Conservation (phyloP, 2,888 invertebrate genomes). For the Sesia apiformis region DNA sequence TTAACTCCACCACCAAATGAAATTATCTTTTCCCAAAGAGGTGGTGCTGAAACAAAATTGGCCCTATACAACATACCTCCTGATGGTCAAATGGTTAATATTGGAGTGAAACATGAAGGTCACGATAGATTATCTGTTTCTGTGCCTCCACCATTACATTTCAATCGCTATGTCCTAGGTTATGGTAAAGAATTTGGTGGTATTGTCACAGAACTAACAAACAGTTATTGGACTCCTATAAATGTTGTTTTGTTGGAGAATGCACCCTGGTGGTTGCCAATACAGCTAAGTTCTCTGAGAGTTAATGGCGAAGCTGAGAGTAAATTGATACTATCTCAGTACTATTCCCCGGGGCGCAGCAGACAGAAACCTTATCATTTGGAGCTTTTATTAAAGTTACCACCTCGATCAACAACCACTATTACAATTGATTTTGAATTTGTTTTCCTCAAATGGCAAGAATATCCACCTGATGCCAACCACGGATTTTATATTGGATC, state of each 20-base stretch:
- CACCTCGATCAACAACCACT: slow-evolving; percentile 85
- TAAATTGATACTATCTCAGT: slow-evolving; percentile 72
- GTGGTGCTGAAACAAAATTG: slow-evolving; percentile 78
- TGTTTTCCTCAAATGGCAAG: slow-evolving; percentile 98
- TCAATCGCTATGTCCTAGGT: slow-evolving; percentile 88
- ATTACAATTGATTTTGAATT: slow-evolving; percentile 94
- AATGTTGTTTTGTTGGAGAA: slow-evolving; percentile 90
- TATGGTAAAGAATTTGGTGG: slow-evolving; percentile 95
- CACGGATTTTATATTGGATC: slow-evolving; percentile 98
- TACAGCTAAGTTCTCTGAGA: slow-evolving; percentile 91
- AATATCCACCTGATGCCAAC: slow-evolving; percentile 99
- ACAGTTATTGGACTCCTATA: slow-evolving; percentile 83
- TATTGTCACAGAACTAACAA: slow-evolving; percentile 88
- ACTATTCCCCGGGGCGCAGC: slow-evolving; percentile 85
- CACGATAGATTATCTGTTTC: slow-evolving; percentile 66
- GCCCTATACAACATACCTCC: slow-evolving; percentile 82
- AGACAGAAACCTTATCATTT: slow-evolving; percentile 89
- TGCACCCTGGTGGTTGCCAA: slow-evolving; percentile 91
- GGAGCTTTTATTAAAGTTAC: slow-evolving; percentile 86
- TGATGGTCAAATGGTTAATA: slow-evolving; percentile 77
- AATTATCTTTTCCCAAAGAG: slow-evolving; percentile 76
- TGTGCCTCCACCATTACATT: slow-evolving; percentile 79
- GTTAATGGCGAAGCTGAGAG: slow-evolving; percentile 77
- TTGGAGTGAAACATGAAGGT: slow-evolving; percentile 76
- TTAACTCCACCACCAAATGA: slow-evolving; percentile 77